Base-by-base conservation (phyloP, 2,797 vertebrate genomes). In the Myiotriccus ornatus region DNA sequence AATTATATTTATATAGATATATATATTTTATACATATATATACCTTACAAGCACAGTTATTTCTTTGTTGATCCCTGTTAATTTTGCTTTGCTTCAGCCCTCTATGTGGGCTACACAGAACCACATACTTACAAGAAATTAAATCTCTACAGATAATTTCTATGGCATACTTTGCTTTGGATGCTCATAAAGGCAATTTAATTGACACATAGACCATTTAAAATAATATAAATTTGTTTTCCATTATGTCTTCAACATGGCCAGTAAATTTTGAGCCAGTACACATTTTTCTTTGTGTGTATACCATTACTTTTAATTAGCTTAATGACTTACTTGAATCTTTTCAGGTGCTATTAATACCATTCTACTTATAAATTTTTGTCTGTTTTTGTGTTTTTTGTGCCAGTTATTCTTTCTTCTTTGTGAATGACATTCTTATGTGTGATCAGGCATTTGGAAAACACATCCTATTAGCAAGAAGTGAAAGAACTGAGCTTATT, bases 271-370 rank as follows among this genome's bases (percentile, higher is more conserved):
- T 41, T 84, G 43, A 91, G 27, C 34, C 56, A 24, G 17, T 32
- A 24, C 21, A 34, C 20, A 10, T 67, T 86, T 87, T 82, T 85
- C 25, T 83, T n/a, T 64, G 27, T 34, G 82, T 35, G 41, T 74
- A 37, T 76, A 50, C 34, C 16, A 39, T 88, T 92, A 84, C 65
- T 91, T 95, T 92, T 65, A 94, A 81, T 93, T 90, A 87, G 35
- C 34, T 81, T 37, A 62, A 84, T 37, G 77, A 81, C 13, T 74
- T 75, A 76, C 44, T 71, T 84, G 41, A 68, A 84, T 44, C 53
- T 89, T 82, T 94, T 71, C 28, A 73, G 57, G 86, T 39, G 28
- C 23, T 87, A 56, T 82, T 89, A 71, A 80, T 90, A 30, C 4
- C 6, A 30, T 89, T 87, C 39, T 93, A 11, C 55, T 94, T 71